Evolutionary conservation across 2,888 invertebrate species (phyloP).

Genomic region (Aphelenchoides bicaudatus): DNA sequence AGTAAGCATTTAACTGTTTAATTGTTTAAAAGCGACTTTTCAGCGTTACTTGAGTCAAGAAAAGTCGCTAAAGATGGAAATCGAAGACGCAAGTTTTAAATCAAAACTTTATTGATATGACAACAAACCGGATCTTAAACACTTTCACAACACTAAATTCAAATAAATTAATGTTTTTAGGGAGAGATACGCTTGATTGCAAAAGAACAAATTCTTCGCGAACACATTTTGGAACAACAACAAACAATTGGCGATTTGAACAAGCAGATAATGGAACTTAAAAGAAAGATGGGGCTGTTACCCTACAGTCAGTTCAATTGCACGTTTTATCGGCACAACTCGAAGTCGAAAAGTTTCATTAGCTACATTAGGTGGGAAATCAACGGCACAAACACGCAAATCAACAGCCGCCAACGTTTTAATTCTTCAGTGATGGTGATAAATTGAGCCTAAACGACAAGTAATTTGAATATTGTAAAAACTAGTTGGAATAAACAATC

Average conservation of each 20-base stretch:
- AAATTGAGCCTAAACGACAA: too few relatives aligned
- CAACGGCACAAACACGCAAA: not conserved
- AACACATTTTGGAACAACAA: slow-evolving; percentile 13
- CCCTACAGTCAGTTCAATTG: not conserved
- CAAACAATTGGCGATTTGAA: slow-evolving; percentile 9
- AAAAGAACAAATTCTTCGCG: slow-evolving; percentile 15
- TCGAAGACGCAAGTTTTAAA: slow-evolving; percentile 13
- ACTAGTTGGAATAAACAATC: too few relatives aligned
- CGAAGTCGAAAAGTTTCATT: not conserved
- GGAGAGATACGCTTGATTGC: slow-evolving; percentile 19
- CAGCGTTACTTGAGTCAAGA: slow-evolving; percentile 13
- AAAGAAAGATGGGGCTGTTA: not conserved
- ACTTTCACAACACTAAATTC: not conserved
- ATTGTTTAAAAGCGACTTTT: too few relatives aligned
- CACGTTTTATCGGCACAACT: too few relatives aligned
- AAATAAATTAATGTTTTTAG: slow-evolving; percentile 13
- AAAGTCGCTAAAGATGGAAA: slow-evolving; percentile 17
- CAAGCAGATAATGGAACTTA: slow-evolving; percentile 12
- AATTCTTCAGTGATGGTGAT: slow-evolving; percentile 19
- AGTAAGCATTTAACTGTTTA: too few relatives aligned
- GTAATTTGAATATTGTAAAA: too few relatives aligned
- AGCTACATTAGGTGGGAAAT: not conserved
- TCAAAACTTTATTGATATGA: not conserved
- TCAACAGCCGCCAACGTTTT: not conserved
- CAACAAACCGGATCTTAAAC: not conserved